Evolutionary conservation across 1,140 invertebrate genomes (phyloP).

Genomic region (Bombus haemorrhoidalis): DNA sequence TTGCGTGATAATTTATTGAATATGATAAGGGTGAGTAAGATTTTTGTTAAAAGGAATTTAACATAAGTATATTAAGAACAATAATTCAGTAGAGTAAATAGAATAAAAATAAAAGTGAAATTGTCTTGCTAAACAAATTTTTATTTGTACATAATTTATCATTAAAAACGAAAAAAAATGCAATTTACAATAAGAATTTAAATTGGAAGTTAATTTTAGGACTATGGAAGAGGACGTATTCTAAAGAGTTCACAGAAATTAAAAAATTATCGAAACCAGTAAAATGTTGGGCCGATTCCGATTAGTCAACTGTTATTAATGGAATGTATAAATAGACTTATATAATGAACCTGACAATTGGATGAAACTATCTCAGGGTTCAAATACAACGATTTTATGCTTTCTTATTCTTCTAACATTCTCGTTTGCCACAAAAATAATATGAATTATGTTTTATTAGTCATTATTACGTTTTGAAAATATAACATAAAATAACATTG

Average conservation of each 20-base stretch:
- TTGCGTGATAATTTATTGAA: neutral
- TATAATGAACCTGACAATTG: neutral
- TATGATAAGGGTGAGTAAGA: neutral
- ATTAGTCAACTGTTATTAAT: neutral
- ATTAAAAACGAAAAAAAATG: neutral
- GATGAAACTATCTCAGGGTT: constrained; percentile 29
- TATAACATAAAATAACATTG: neutral
- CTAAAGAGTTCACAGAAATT: neutral
- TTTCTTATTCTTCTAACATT: neutral
- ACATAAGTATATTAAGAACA: neutral
- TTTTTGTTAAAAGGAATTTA: neutral
- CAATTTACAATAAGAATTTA: neutral
- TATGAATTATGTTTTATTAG: neutral
- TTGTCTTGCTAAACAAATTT: no score
- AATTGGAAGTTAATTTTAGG: neutral
- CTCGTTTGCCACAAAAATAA: neutral
- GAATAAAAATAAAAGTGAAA: no score
- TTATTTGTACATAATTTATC: no score
- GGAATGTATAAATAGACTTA: constrained; percentile 39
- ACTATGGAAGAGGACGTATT: neutral
- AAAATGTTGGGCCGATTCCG: neutral
- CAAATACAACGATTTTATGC: neutral
- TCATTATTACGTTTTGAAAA: neutral
- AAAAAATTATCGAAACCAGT: neutral
- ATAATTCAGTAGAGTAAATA: neutral